Conservation (phyloP, 1,140 invertebrate genomes). For the Paraescarpia echinospica region DNA sequence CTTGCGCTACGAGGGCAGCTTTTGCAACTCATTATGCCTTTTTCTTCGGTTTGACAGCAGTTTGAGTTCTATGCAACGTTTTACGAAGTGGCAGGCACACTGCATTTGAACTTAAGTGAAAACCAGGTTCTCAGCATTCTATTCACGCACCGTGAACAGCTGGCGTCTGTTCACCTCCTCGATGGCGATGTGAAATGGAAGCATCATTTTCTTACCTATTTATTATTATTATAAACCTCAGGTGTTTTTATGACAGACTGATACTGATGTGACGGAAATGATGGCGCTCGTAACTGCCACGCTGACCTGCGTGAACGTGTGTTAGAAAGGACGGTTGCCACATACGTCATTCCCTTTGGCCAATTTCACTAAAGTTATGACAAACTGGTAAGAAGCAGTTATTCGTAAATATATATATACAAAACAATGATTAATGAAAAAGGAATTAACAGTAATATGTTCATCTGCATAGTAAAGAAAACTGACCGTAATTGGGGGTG, state of each 20-base stretch:
- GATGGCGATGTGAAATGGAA: neutral
- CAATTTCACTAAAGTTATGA: neutral
- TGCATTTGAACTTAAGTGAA: neutral
- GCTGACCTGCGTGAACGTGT: neutral
- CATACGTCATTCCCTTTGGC: neutral
- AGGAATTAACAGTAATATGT: too few relatives aligned
- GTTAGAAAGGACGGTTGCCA: neutral
- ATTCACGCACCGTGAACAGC: neutral
- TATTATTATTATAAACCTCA: neutral
- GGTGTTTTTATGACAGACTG: neutral
- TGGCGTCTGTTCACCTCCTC: neutral
- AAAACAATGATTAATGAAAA: too few relatives aligned
- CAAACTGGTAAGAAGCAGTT: neutral
- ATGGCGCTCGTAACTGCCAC: neutral
- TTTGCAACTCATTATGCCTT: neutral
- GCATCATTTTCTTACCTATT: neutral
- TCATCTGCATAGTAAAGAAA: neutral
- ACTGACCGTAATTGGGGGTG: neutral
- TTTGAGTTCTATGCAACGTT: neutral
- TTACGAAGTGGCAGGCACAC: neutral
- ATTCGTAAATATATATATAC: neutral
- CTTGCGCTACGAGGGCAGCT: neutral
- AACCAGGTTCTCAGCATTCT: neutral
- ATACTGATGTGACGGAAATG: neutral
- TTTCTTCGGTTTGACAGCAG: neutral